Percentiles rank a stretch among this genome's conserved stretches.
Evolutionary conservation across 2,797 vertebrate species (phyloP).

Genomic region (Danio jaintianensis): DNA sequence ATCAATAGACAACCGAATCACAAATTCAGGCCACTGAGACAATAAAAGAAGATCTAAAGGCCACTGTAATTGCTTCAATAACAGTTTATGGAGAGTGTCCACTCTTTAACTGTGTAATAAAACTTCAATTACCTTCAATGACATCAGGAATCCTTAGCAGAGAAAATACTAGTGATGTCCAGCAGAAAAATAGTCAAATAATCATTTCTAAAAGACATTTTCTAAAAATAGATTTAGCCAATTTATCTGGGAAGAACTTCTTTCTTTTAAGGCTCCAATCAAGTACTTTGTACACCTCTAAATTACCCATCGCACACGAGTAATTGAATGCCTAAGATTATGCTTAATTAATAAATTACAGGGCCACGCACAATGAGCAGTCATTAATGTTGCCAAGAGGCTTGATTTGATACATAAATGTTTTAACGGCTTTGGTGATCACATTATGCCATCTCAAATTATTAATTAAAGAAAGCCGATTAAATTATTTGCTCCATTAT

Average conservation of each 20-base stretch:
- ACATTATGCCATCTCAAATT: slow-evolving; percentile 80
- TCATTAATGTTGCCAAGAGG: slow-evolving; percentile 74
- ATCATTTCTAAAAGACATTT: not conserved
- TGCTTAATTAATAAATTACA: slow-evolving; percentile 96
- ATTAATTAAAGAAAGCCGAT: slow-evolving; percentile 99
- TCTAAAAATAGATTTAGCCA: slow-evolving; percentile 1
- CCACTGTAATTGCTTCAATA: slow-evolving; percentile 62
- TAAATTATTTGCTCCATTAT: slow-evolving; percentile 99
- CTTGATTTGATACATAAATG: slow-evolving; percentile 86
- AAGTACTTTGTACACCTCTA: slow-evolving; percentile 71
- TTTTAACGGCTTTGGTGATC: slow-evolving; percentile 78
- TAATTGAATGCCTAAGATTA: slow-evolving; percentile 85
- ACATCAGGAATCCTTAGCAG: slow-evolving; percentile 30
- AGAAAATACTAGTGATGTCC: not conserved
- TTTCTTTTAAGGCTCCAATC: slow-evolving; percentile 49
- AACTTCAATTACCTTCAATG: slow-evolving; percentile 55
- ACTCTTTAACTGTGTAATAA: slow-evolving; percentile 63
- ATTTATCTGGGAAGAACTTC: slow-evolving; percentile 15
- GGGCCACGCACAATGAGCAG: slow-evolving; percentile 80
- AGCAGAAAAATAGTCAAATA: not conserved
- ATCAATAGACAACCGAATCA: slow-evolving; percentile 53
- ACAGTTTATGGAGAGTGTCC: slow-evolving; percentile 67
- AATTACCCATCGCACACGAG: slow-evolving; percentile 78
- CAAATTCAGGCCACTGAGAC: slow-evolving; percentile 53
- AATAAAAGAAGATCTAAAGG: slow-evolving; percentile 51